These are phyloP conservation scores for Drosophila kurseongensis DNA, from an alignment of 1,140 invertebrate species.

Conservation along the genomic window DNA sequence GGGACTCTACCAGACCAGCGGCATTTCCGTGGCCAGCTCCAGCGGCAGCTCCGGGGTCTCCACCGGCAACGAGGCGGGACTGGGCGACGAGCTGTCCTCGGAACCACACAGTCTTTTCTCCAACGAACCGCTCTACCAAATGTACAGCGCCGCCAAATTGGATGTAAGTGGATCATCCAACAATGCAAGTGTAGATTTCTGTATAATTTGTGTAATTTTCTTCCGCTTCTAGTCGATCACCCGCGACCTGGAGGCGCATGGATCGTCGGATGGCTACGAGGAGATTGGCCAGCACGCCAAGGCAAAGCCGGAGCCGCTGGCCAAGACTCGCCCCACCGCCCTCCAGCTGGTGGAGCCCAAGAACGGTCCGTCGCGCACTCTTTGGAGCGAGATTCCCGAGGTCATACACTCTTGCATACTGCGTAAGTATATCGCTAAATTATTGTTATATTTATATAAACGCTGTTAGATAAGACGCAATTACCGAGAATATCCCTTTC, in stretches of 20 bases:
- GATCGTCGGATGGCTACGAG: constrained; percentile 92
- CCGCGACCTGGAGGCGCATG: constrained; percentile 85
- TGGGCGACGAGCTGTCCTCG: constrained; percentile 68
- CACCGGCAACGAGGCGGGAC: constrained; percentile 80
- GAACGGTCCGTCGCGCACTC: constrained; percentile 89
- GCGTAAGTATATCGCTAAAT: constrained; percentile 86
- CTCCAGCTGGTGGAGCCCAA: constrained; percentile 88
- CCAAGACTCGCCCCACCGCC: constrained; percentile 86
- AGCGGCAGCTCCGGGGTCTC: constrained; percentile 84
- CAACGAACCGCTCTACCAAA: constrained; percentile 95
- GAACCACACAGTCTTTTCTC: constrained; percentile 86
- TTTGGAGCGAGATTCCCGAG: constrained; percentile 98
- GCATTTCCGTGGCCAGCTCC: constrained; percentile 82
- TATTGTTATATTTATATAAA: not conserved
- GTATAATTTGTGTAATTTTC: not conserved
- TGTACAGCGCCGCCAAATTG: constrained; percentile 92
- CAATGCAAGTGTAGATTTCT: no score
- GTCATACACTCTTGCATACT: constrained; percentile 91
- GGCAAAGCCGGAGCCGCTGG: constrained; percentile 27
- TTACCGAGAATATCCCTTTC: no score
- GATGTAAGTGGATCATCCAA: constrained; percentile 86
- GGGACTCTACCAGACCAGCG: constrained; percentile 87
- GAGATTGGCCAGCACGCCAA: constrained; percentile 86
- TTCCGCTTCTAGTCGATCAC: constrained; percentile 85
- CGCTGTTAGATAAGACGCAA: no score